Evolutionary conservation across 2,888 invertebrate species (phyloP), one percentile per base, ranked within the genome.

Genomic region (Leptogaster cylindrica): DNA sequence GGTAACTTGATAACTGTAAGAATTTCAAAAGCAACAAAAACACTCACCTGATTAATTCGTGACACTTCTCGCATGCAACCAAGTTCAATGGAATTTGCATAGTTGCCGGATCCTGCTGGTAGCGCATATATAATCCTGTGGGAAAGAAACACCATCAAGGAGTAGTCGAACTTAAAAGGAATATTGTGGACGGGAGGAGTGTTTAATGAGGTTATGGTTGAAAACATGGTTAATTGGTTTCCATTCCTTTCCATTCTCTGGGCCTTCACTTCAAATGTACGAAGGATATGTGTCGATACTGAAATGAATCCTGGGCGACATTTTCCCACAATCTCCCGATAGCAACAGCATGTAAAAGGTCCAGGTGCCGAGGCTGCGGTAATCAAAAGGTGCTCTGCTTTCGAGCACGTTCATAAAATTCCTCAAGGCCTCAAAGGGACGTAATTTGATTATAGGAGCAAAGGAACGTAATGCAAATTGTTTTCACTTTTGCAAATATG

Each of bases 201-300:
- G 25, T 41, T 58, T 58, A 39, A 41, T 58, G 23, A 41, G 36
- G 12, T 23, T 33, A 36, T 23, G 23, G 39, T 25, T 12, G 65
- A 36, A 52, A 52, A 65, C 65, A 39, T 23, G 51, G 52, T 52
- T 65, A 65, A 65, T 65, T 65, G 52, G 52, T 65, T 52, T 65
- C 44, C 44, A 20, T 52, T n/a, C 41, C 44, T 52, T 52, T 65
- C 41, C 52, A 41, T 65, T 52, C 31, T 46, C 44, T 28, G 7
- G 20, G 8, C 39, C 25, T 14, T 12, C 12, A 2, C 44, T 10
- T 44, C 10, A 31, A 8, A 31, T 41, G 48, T 31, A 20, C 16
- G 7, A 36, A 8, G 41, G 63, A 41, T 41, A 14, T 20, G 36
- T 36, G 58, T 18, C n/a, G n/a, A n/a, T n/a, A n/a, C n/a, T n/a